Conservation (phyloP, 2,113 vertebrate genomes). For the Cebus imitator region DNA sequence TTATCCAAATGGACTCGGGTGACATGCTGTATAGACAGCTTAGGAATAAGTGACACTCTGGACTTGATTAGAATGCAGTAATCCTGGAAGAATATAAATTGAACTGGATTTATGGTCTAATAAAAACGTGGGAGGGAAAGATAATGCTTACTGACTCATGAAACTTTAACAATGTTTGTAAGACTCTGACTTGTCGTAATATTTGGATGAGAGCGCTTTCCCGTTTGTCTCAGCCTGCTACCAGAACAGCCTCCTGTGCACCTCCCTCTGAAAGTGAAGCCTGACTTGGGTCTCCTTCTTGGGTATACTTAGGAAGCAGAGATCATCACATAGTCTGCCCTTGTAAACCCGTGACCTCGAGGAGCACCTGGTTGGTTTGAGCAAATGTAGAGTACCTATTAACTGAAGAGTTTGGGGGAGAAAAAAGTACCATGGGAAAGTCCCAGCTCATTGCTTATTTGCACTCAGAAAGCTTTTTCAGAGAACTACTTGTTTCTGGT, state of each 20-base stretch:
- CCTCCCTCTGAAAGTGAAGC: neutral
- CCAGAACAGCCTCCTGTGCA: neutral
- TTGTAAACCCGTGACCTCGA: neutral
- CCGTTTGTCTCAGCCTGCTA: neutral
- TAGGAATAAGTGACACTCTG: slow-evolving; percentile 45
- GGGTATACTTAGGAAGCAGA: neutral
- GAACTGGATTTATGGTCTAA: slow-evolving; percentile 67
- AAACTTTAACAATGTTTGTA: slow-evolving; percentile 65
- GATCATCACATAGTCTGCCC: neutral
- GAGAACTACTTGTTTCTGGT: neutral
- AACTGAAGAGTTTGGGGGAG: neutral
- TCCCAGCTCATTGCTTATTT: neutral
- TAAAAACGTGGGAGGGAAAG: slow-evolving; percentile 64
- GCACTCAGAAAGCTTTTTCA: neutral
- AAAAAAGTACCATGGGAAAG: neutral
- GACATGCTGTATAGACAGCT: neutral
- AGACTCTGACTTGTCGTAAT: neutral
- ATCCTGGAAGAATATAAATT: slow-evolving; percentile 61
- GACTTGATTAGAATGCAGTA: slow-evolving; percentile 70
- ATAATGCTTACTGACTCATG: slow-evolving; percentile 66
- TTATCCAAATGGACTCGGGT: slow-evolving; percentile 58
- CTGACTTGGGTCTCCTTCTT: neutral
- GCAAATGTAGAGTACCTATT: neutral
- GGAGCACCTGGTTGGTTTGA: neutral
- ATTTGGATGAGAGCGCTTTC: slow-evolving; percentile 17